Evolutionary conservation across 2,797 vertebrate species (phyloP).

Genomic region (Bradypodion pumilum): DNA sequence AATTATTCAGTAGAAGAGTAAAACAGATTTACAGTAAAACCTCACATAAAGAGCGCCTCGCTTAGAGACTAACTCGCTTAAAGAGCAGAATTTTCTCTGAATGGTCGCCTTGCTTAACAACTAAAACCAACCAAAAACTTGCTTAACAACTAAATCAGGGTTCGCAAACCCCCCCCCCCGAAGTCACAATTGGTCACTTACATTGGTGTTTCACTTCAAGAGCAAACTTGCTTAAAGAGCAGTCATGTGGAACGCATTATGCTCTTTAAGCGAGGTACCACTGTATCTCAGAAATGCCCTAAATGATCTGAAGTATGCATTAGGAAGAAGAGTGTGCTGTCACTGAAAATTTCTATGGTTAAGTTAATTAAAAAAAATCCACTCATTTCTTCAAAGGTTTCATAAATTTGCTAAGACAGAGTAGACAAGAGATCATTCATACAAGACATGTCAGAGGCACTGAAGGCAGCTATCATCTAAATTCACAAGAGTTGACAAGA

Average conservation of each 20-base stretch:
- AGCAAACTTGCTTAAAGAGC: no score
- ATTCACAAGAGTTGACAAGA: constrained; percentile 66
- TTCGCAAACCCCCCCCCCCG: no score
- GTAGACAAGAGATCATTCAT: constrained; percentile 68
- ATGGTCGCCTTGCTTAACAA: no score
- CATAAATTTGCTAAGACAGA: constrained; percentile 71
- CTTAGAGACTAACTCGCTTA: no score
- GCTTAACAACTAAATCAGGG: no score
- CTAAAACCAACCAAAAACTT: no score
- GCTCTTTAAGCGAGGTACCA: no score
- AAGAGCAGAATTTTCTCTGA: no score
- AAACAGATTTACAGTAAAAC: constrained; percentile 50
- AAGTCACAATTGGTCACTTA: no score
- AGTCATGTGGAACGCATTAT: no score
- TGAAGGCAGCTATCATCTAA: constrained; percentile 64
- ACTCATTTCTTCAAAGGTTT: constrained; percentile 61
- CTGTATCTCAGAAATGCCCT: constrained; percentile 46
- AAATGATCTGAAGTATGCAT: constrained; percentile 61
- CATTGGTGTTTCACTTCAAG: no score
- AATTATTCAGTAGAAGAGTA: constrained; percentile 49
- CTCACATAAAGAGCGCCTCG: no score
- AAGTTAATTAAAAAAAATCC: constrained; percentile 67
- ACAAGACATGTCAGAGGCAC: constrained; percentile 68
- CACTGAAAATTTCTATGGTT: constrained; percentile 69
- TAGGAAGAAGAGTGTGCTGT: constrained; percentile 63